These are phyloP conservation scores for Lordiphosa collinella DNA, from an alignment of 1,140 invertebrate species.

Conservation along the genomic window DNA sequence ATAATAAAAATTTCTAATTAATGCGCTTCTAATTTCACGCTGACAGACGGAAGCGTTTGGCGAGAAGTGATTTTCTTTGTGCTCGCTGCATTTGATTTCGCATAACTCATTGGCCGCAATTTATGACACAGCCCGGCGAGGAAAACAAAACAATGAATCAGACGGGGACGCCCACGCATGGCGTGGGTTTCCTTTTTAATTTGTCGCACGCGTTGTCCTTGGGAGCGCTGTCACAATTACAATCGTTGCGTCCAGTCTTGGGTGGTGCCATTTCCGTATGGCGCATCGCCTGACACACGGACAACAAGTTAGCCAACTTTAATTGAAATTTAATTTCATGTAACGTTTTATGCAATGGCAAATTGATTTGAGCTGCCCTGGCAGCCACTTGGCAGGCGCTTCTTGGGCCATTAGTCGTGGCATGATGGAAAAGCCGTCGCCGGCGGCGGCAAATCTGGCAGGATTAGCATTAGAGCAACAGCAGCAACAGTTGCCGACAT, in stretches of 20 bases:
- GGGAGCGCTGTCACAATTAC: constrained; percentile 11
- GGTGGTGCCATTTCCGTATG: constrained; percentile 46
- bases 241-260: too few relatives aligned
- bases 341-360: constrained; percentile 42
- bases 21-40: constrained; percentile 70
- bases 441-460: constrained; percentile 41
- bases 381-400: constrained; percentile 8
- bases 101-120: constrained; percentile 61
- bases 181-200: constrained; percentile 49
- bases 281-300: constrained; percentile 24
- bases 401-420: constrained; percentile 54
- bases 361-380: constrained; percentile 53
- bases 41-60: constrained; percentile 64
- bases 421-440: constrained; percentile 13
- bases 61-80: constrained; percentile 54
- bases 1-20: constrained; percentile 75
- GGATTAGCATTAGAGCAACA: constrained; percentile 70
- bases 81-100: constrained; percentile 59
- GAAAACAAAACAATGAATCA: constrained; percentile 69
- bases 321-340: constrained; percentile 75
- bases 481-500: constrained; percentile 45
- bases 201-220: constrained; percentile 34
- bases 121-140: constrained; percentile 41
- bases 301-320: constrained; percentile 41
- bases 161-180: constrained; percentile 43